Evolutionary conservation across 2,113 vertebrate species (phyloP).

Genomic region (Nanorana parkeri): DNA sequence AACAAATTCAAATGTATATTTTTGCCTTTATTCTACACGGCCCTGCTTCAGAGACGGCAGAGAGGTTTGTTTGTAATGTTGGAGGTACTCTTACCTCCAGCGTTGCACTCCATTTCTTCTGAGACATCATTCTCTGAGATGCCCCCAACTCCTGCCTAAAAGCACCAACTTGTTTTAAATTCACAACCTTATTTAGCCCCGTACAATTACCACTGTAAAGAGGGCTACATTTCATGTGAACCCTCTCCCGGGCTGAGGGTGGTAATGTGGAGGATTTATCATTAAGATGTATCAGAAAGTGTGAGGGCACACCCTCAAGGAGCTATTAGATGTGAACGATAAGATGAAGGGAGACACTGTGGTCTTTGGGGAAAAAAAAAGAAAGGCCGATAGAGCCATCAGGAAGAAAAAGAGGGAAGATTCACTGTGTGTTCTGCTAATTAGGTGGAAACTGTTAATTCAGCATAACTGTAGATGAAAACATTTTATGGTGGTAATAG

Average conservation of each 20-base stretch:
- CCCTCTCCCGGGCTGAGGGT: conserved; percentile 50
- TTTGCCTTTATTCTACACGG: no score
- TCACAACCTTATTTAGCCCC: conserved; percentile 64
- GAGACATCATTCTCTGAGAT: conserved; percentile 17
- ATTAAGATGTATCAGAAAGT: conserved; percentile 53
- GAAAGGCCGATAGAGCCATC: conserved; percentile 12
- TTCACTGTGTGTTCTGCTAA: conserved; percentile 42
- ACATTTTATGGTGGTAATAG: conserved; percentile 42
- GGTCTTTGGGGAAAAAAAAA: conserved; percentile 37
- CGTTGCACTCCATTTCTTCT: not conserved
- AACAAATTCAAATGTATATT: no score
- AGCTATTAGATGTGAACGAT: conserved; percentile 54
- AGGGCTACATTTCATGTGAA: conserved; percentile 54
- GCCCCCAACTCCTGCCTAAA: not conserved
- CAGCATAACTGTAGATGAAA: conserved; percentile 46
- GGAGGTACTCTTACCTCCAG: not conserved
- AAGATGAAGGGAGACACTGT: conserved; percentile 41
- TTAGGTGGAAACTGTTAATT: conserved; percentile 42
- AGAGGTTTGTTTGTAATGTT: not conserved
- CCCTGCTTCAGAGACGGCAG: no score
- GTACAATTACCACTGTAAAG: conserved; percentile 55
- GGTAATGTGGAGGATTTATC: conserved; percentile 57
- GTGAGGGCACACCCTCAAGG: conserved; percentile 54
- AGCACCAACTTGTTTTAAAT: conserved; percentile 57
- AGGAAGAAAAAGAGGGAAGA: conserved; percentile 8